Conservation (phyloP, 1,140 invertebrate genomes). For the Globodera ellingtonae region DNA sequence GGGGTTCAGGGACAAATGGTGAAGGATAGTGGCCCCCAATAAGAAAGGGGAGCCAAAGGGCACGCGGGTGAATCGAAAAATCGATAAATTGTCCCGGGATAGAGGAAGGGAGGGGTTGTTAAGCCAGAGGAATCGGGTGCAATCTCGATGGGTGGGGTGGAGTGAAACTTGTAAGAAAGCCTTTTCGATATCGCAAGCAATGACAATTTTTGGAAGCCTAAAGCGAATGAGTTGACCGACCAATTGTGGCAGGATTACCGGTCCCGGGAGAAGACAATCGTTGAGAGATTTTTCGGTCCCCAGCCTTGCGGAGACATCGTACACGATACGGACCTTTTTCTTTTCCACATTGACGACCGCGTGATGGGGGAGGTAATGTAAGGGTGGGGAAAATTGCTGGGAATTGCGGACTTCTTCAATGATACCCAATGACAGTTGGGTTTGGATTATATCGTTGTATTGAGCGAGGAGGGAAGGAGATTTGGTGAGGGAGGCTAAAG, state of each 20-base stretch:
- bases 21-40: neutral
- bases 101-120: neutral
- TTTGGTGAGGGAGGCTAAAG: neutral
- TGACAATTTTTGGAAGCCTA: neutral
- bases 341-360: neutral
- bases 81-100: neutral
- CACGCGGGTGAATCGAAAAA: neutral
- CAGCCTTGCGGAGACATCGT: neutral
- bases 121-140: neutral
- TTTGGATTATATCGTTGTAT: conserved; percentile 3
- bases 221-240: neutral
- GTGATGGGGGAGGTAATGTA: conserved; percentile 4
- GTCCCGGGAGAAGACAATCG: neutral
- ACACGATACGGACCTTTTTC: neutral
- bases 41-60: neutral
- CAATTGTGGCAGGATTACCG: neutral
- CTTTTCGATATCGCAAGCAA: neutral
- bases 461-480: neutral
- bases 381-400: neutral
- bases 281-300: neutral
- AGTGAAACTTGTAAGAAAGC: neutral
- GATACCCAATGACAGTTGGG: neutral
- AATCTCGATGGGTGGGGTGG: neutral
- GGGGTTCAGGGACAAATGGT: neutral
- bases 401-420: neutral